Evolutionary conservation across 1,140 invertebrate genomes (phyloP).

Genomic region (Meteorus sp.): DNA sequence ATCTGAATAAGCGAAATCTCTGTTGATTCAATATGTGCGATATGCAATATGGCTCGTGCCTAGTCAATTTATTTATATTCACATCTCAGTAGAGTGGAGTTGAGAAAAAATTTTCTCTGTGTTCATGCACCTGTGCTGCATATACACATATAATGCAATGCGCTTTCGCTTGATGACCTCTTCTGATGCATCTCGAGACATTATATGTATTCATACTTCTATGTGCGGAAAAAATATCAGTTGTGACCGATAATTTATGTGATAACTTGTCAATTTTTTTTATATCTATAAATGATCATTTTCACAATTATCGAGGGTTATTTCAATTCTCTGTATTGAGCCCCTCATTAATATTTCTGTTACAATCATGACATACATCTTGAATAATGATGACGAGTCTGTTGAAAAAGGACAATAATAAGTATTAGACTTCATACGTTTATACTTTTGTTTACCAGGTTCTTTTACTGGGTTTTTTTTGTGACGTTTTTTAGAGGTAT

Average conservation of each 20-base stretch:
- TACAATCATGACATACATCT: neutral
- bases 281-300: too few relatives aligned
- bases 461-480: neutral
- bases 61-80: constrained; percentile 1
- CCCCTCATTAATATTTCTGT: neutral
- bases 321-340: too few relatives aligned
- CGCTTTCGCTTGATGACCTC: constrained; percentile 13
- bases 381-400: neutral
- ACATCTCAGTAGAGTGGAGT: neutral
- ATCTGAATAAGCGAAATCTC: too few relatives aligned
- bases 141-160: neutral
- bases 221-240: neutral
- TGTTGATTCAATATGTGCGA: constrained; percentile 7
- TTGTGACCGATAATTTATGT: neutral
- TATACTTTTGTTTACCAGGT: neutral
- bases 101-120: neutral
- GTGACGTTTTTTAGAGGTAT: too few relatives aligned
- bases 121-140: neutral
- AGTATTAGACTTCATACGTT: too few relatives aligned
- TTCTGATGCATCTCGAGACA: neutral
- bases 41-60: constrained; percentile 3
- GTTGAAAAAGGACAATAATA: neutral
- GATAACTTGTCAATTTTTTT: neutral
- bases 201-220: too few relatives aligned
- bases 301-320: too few relatives aligned